These are phyloP conservation scores for Podarcis lilfordi DNA, from an alignment of 2,797 vertebrate species.

Conservation along the genomic window DNA sequence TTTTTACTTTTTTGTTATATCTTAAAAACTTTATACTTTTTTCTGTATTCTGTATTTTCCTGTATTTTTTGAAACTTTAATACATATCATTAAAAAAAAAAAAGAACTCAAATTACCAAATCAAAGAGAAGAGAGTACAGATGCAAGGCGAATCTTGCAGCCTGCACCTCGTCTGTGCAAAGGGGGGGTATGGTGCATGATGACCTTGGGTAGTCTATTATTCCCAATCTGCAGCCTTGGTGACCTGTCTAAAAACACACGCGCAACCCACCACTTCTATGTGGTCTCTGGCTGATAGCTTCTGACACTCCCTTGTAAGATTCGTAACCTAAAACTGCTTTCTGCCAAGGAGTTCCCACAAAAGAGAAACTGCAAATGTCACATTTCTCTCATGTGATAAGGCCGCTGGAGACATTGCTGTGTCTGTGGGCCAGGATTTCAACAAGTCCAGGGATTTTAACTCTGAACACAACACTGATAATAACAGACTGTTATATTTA, in stretches of 20 bases:
- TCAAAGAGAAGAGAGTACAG: too few relatives aligned
- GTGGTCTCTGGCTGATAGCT: not conserved
- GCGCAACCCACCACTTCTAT: not conserved
- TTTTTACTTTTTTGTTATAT: too few relatives aligned
- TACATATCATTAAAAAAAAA: too few relatives aligned
- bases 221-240: not conserved
- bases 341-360: not conserved
- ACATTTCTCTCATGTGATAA: not conserved
- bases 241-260: not conserved
- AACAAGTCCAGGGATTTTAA: slow-evolving; percentile 60
- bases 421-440: slow-evolving; percentile 27
- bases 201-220: not conserved
- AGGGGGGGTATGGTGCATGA: not conserved
- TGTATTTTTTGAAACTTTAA: too few relatives aligned
- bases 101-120: too few relatives aligned
- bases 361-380: not conserved
- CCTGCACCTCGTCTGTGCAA: too few relatives aligned
- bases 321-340: not conserved
- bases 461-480: slow-evolving; percentile 55
- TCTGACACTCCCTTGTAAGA: slow-evolving; percentile 2
- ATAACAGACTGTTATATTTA: slow-evolving; percentile 65
- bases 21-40: too few relatives aligned
- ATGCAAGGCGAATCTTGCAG: too few relatives aligned
- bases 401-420: slow-evolving; percentile 31
- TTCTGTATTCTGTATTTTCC: too few relatives aligned